These are phyloP conservation scores for Tiphia femorata DNA, from an alignment of 2,888 invertebrate species.

Conservation along the genomic window DNA sequence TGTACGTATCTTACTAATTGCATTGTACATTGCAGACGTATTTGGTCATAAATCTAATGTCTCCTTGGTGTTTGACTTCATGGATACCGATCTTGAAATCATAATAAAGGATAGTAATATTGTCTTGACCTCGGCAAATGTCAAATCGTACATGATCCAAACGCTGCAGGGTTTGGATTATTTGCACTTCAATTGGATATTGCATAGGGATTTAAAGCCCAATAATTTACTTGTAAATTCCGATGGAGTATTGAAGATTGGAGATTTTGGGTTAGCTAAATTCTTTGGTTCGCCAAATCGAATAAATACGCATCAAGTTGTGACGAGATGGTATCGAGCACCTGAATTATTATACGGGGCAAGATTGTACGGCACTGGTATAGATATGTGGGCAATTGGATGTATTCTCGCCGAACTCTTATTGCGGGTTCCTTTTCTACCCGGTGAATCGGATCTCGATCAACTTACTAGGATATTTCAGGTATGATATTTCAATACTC, in stretches of 20 bases:
- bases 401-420: slow-evolving; percentile 97
- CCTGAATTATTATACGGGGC: slow-evolving; percentile 98
- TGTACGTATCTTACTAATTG: slow-evolving; percentile 8
- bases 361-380: slow-evolving; percentile 92
- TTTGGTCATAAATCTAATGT: slow-evolving; percentile 99
- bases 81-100: slow-evolving; percentile 99
- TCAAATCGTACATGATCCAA: slow-evolving; percentile 96
- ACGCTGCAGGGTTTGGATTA: slow-evolving; percentile 95
- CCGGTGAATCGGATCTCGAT: slow-evolving; percentile 97
- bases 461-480: slow-evolving; percentile 96
- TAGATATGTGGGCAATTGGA: slow-evolving; percentile 99
- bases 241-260: slow-evolving; percentile 94
- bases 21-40: slow-evolving; percentile 78
- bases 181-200: slow-evolving; percentile 94
- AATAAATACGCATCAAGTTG: slow-evolving; percentile 97
- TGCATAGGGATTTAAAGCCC: slow-evolving; percentile 98
- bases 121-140: slow-evolving; percentile 90
- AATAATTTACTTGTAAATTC: slow-evolving; percentile 97
- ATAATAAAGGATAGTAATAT: slow-evolving; percentile 90
- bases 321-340: slow-evolving; percentile 92
- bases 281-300: slow-evolving; percentile 97
- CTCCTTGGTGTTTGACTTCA: slow-evolving; percentile 98
- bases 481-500: slow-evolving; percentile 70
- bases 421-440: slow-evolving; percentile 91
- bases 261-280: slow-evolving; percentile 99